These are phyloP conservation scores for Tenthredo notha DNA, from an alignment of 2,888 invertebrate genomes.

Conservation along the genomic window DNA sequence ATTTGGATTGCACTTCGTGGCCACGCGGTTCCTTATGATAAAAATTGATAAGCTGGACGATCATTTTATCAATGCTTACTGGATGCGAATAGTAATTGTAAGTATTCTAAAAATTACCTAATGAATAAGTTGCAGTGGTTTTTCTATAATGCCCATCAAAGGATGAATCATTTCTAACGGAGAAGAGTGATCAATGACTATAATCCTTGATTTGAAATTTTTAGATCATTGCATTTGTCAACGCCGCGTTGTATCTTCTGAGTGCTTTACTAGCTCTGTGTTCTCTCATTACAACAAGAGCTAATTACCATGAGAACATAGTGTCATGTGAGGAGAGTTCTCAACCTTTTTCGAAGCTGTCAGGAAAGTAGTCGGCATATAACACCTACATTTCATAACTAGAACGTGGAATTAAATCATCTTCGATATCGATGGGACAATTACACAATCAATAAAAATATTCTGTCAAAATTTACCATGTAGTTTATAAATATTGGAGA, in stretches of 20 bases:
- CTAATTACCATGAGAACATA: not conserved
- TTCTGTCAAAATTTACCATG: not conserved
- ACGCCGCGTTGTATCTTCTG: conserved; percentile 86
- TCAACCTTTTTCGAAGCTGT: not conserved
- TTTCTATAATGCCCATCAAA: not conserved
- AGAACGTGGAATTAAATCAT: not conserved
- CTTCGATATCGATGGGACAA: not conserved
- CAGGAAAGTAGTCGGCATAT: not conserved
- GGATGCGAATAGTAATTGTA: conserved; percentile 86
- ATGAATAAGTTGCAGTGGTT: not conserved
- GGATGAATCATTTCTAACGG: not conserved
- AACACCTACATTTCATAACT: not conserved
- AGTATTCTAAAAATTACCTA: conserved; percentile 70
- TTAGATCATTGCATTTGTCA: conserved; percentile 89
- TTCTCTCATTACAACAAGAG: conserved; percentile 84
- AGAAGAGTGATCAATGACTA: not conserved
- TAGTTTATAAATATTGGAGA: not conserved
- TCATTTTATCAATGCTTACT: conserved; percentile 79
- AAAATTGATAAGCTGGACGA: conserved; percentile 80
- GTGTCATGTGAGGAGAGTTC: not conserved
- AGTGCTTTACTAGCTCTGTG: conserved; percentile 89
- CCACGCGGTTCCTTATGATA: conserved; percentile 84
- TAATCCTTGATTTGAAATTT: not conserved
- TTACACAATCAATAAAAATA: not conserved
- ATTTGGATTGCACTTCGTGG: conserved; percentile 84